Evolutionary conservation across 2,113 vertebrate genomes (phyloP), one percentile per base, ranked within the genome.

Genomic region (Octodon degus): DNA sequence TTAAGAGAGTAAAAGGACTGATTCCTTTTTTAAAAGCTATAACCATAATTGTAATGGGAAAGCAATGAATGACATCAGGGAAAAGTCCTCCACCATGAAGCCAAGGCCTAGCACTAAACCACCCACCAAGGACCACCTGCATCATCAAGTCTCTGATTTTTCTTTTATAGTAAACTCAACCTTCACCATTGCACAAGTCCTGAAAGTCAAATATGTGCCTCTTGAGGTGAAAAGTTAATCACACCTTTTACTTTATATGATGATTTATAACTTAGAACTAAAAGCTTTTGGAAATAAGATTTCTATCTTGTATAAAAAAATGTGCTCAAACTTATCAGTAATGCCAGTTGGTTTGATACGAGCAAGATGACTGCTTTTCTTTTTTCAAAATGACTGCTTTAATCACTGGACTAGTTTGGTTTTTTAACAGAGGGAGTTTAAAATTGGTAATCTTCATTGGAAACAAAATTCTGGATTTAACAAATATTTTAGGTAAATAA

Each of bases 381-480:
- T 58, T 58, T 16, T 55, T 16, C 55, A 55, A 55, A 55, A 55
- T 92, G 74, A 92, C n/a, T 22, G n/a, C 27, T 84, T 72, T 37
- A 34, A 22, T 82, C 27, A 19, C n/a, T 53, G 65, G 67, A 17
- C 58, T 85, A 84, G 70, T 68, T 55, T 74, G 50, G 77, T 43
- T 95, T 95, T 94, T 89, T 83, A 83, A 43, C 30, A 27, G 55
- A 95, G 11, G 9, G 24, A 62, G 32, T 80, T 89, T 92, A 24
- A 86, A 89, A 65, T 94, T 6, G 53, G 10, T 9, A 55, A 0
- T 53, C 67, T 87, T 67, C 58, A 22, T 82, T 86, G n/a, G 70
- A 93, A 53, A 58, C 6, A 86, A n/a, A 92, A 65, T 72, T 11
- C 4, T 87, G 37, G 34, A 55, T 68, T 85, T 87, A 93, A 67